Base-by-base conservation (phyloP, 2,113 vertebrate genomes). In the Athene cunicularia region DNA sequence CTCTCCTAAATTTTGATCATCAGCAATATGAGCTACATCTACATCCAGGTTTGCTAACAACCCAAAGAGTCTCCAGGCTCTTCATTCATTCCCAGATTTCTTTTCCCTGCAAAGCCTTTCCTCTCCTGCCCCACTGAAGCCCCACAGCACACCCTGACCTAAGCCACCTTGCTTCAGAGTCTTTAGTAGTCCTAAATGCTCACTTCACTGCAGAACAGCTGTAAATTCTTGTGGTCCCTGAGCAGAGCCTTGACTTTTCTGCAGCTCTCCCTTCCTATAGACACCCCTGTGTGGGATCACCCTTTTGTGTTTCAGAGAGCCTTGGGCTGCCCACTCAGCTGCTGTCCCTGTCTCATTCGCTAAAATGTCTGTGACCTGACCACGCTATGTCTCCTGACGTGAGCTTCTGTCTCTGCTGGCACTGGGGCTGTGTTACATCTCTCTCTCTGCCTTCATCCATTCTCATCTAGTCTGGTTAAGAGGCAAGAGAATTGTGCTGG, bases 311-410 rank as follows among this genome's bases (percentile, higher is more conserved):
- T 79, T 28, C 43, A n/a, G 23, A 32, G 5, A 45, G 49, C 35
- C 35, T 35, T 35, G 41, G 35, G 33, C 59, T 88, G 35, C 60
- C 35, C 8, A 11, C 32, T 72, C 32, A 47, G n/a, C 30, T 59
- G 70, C 52, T 73, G 17, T 33, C 24, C 32, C 23, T 7, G 8
- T 8, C 39, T 11, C 39, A 14, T 39, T 62, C 0, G 4, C 64
- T 56, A 27, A 91, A 43, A 43, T 10, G 21, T 27, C 59, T 37
- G 52, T 14, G 39, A 43, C 12, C 9, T 66, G n/a, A 45, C 8
- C 8, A 30, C 1, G 0, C 18, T 26, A 4, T 6, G 14, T 60
- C 45, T 43, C 17, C 23, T 77, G n/a, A 32, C 23, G 3, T 6
- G 10, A 43, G 20, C 47, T 73, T 39, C 41, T 83, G 23, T 37